phyloP scores from a whole-genome alignment of 1,140 invertebrate species.

The Ladona fulva region DNA sequence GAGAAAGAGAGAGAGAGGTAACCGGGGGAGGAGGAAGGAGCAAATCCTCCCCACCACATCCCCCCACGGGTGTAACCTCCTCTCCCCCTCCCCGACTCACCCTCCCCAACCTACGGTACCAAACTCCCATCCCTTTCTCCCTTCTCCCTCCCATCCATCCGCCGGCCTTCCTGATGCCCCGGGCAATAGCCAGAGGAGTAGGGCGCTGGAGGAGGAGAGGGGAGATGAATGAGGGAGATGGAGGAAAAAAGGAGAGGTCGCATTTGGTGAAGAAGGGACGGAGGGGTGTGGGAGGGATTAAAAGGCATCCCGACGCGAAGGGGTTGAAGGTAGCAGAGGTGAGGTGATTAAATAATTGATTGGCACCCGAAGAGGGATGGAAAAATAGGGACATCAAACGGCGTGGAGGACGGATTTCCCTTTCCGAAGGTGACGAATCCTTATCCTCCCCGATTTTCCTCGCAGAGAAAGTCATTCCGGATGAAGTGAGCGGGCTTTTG shows the following conservation, averaged over 20 bases:
- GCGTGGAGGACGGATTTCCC: too few species aligned
- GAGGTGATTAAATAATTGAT: background rate
- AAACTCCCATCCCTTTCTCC: background rate
- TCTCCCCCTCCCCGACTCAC: background rate
- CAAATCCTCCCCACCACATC: background rate
- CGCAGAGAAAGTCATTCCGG: too few species aligned
- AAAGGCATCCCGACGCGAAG: background rate
- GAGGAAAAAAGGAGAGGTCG: background rate
- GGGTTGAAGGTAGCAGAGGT: background rate
- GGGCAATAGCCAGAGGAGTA: background rate
- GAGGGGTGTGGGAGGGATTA: background rate
- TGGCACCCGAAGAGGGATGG: background rate
- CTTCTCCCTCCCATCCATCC: background rate
- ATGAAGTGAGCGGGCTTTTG: too few species aligned
- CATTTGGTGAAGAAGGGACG: background rate
- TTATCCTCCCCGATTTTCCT: too few species aligned
- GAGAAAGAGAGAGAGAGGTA: background rate
- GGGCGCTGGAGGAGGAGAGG: background rate
- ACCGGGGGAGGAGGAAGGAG: background rate
- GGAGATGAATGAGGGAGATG: background rate
- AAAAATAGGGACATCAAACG: too few species aligned
- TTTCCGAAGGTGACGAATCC: too few species aligned
- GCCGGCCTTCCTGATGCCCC: background rate
- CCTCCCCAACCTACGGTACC: background rate
- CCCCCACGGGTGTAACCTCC: background rate